Percentiles rank a stretch among this genome's conserved stretches.
Conservation (phyloP, 2,113 vertebrate genomes). For the Myiagra hebetior region DNA sequence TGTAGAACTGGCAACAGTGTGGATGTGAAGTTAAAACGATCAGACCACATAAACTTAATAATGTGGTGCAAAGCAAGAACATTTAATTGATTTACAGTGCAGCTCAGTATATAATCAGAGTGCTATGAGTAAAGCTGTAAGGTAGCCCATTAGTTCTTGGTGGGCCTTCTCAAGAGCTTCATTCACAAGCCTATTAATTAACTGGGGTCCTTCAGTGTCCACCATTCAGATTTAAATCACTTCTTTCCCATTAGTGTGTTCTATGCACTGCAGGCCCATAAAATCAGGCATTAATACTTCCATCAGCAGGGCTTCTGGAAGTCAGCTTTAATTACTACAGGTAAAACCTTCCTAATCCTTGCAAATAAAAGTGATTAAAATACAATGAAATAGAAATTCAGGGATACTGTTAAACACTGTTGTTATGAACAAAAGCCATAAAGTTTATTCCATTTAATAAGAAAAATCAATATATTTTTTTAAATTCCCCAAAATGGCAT, state of each 20-base stretch:
- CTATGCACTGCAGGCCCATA: slow-evolving; percentile 20
- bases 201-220: slow-evolving; percentile 35
- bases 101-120: slow-evolving; percentile 11
- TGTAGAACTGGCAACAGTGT: background rate
- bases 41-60: slow-evolving; percentile 42
- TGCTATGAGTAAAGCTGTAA: background rate
- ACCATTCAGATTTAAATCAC: slow-evolving; percentile 22
- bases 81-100: slow-evolving; percentile 42
- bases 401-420: background rate
- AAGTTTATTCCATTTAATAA: background rate
- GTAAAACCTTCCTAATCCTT: slow-evolving; percentile 54
- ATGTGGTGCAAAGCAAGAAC: slow-evolving; percentile 39
- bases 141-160: background rate
- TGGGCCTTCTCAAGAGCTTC: slow-evolving; percentile 1
- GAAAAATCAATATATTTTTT: background rate
- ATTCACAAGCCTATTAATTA: slow-evolving; percentile 68
- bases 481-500: background rate
- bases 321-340: slow-evolving; percentile 66
- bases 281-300: slow-evolving; percentile 64
- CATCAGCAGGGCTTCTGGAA: slow-evolving; percentile 53
- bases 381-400: slow-evolving; percentile 29
- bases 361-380: slow-evolving; percentile 65
- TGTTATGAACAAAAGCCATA: background rate
- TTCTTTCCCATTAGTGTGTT: slow-evolving; percentile 65
- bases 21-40: background rate